These are phyloP conservation scores for Coryphaenoides rupestris DNA, from an alignment of 2,113 vertebrate species.

Conservation along the genomic window DNA sequence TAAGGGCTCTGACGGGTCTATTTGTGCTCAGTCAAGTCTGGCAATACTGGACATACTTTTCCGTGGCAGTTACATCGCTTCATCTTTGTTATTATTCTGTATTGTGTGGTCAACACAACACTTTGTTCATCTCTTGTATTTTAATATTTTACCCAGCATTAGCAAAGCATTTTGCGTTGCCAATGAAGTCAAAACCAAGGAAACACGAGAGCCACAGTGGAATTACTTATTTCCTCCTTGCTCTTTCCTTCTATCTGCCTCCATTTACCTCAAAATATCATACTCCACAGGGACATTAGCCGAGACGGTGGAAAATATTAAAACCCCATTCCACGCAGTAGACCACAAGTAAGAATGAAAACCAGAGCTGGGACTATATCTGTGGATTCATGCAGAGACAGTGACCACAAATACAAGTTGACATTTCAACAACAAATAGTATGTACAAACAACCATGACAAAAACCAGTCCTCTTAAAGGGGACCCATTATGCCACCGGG, in stretches of 20 bases:
- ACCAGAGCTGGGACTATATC: conserved; percentile 39
- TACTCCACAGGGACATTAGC: conserved; percentile 35
- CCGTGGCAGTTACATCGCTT: no score
- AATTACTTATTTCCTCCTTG: background rate
- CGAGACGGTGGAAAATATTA: conserved; percentile 66
- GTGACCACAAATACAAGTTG: conserved; percentile 2
- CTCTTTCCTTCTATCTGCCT: conserved; percentile 1
- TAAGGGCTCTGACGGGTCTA: no score
- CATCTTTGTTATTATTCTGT: no score
- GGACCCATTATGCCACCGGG: no score
- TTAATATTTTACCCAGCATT: no score
- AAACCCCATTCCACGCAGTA: conserved; percentile 46
- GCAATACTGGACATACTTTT: no score
- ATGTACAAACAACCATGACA: background rate
- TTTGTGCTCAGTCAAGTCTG: no score
- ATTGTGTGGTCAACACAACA: no score
- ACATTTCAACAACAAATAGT: background rate
- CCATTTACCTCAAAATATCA: conserved; percentile 19
- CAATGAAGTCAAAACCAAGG: conserved; percentile 57
- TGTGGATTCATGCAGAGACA: conserved; percentile 26
- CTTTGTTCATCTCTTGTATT: no score
- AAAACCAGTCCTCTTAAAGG: no score
- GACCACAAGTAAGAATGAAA: conserved; percentile 48
- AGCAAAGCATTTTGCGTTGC: conserved; percentile 31
- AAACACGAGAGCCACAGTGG: conserved; percentile 8